Conservation (phyloP, 2,113 vertebrate genomes). For the Neolamprologus modestus region DNA sequence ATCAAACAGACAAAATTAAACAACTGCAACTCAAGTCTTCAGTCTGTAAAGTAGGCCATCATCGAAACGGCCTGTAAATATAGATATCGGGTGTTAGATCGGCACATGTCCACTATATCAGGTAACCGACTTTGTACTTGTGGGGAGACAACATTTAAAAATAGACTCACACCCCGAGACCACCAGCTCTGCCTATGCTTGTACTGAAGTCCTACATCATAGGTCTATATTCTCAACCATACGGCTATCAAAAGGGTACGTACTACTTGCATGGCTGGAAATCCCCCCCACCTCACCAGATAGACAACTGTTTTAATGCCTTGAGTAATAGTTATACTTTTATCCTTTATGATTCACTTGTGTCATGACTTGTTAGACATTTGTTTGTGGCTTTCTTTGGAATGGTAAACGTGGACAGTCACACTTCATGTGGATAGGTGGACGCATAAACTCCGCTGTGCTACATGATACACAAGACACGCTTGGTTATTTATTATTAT, state of each 20-base stretch:
- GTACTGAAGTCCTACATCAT: constrained; percentile 50
- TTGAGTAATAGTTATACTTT: background rate
- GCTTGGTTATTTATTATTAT: background rate
- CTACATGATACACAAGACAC: background rate
- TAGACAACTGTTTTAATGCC: constrained; percentile 17
- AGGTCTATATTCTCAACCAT: constrained; percentile 35
- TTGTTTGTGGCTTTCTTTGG: background rate
- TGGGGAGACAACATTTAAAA: constrained; percentile 66
- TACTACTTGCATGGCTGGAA: constrained; percentile 49
- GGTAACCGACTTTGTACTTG: constrained; percentile 70
- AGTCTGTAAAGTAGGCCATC: constrained; percentile 20
- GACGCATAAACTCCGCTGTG: background rate
- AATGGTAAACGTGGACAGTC: background rate
- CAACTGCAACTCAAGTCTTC: background rate
- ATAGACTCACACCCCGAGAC: constrained; percentile 66
- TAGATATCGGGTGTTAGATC: constrained; percentile 54
- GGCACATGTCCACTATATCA: constrained; percentile 70
- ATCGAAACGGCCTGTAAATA: constrained; percentile 51
- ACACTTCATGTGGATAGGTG: background rate
- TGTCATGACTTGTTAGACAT: background rate
- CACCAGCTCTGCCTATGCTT: constrained; percentile 37
- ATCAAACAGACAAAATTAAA: background rate
- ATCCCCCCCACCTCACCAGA: constrained; percentile 2
- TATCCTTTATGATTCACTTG: background rate
- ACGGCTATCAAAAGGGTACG: constrained; percentile 62